Percentiles rank a stretch among this genome's conserved stretches.
These are phyloP conservation scores for Vidua chalybeata DNA, from an alignment of 2,113 vertebrate species.

Conservation along the genomic window DNA sequence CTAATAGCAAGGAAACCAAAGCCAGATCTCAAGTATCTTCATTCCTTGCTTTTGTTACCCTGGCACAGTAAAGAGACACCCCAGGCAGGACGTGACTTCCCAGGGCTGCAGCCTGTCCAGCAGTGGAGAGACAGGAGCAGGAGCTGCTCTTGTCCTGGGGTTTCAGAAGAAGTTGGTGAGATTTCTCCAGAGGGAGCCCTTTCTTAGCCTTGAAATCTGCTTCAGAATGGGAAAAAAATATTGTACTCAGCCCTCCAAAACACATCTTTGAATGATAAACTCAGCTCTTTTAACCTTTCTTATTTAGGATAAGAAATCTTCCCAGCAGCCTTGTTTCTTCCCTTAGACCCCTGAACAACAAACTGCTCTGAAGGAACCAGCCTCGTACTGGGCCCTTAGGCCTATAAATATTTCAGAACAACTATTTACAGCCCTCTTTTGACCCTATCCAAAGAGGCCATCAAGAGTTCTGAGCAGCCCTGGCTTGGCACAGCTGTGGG, in stretches of 20 bases:
- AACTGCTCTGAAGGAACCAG: not conserved
- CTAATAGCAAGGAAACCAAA: not conserved
- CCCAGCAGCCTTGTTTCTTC: not conserved
- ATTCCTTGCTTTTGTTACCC: not conserved
- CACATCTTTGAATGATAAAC: not conserved
- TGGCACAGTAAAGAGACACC: not conserved
- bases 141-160: rapidly evolving
- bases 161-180: not conserved
- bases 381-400: not conserved
- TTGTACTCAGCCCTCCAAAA: not conserved
- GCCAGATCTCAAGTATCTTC: not conserved
- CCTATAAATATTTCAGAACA: not conserved
- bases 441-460: not conserved
- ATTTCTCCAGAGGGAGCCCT: conserved; percentile 38
- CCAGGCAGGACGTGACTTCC: not conserved
- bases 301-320: not conserved
- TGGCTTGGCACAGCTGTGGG: not conserved
- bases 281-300: not conserved
- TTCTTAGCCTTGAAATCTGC: conserved; percentile 1
- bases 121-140: not conserved
- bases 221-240: not conserved
- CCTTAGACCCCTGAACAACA: not conserved
- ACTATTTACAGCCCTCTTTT: not conserved
- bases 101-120: not conserved
- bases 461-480: not conserved